phyloP scores from a whole-genome alignment of 2,888 invertebrate species.

The Minunthozetes semirufus region DNA sequence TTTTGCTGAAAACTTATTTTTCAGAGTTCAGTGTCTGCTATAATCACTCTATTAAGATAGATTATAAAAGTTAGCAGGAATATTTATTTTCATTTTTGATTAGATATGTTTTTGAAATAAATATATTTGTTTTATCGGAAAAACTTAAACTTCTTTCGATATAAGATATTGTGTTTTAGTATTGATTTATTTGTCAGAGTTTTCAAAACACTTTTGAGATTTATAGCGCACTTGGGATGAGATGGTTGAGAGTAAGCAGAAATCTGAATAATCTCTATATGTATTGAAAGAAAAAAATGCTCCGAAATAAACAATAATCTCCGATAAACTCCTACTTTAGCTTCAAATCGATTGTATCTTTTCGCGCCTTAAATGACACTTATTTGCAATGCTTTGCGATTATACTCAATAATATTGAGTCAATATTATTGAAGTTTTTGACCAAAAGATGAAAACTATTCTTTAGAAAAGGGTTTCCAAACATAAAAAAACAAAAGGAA shows the following conservation, averaged over 20 bases:
- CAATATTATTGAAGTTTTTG: not conserved
- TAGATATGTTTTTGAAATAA: not conserved
- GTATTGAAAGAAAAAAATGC: not conserved
- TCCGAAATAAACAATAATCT: not conserved
- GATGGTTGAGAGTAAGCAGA: not conserved
- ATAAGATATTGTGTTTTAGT: not conserved
- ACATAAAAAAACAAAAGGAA: too few relatives aligned
- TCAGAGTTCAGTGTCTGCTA: too few relatives aligned
- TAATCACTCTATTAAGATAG: too few relatives aligned
- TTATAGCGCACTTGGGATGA: constrained; percentile 7
- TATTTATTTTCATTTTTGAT: too few relatives aligned
- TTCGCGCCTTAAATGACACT: not conserved
- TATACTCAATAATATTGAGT: not conserved
- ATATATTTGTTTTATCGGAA: not conserved
- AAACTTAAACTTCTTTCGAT: not conserved
- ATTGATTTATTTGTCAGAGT: constrained; percentile 16
- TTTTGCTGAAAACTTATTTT: too few relatives aligned
- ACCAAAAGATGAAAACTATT: not conserved
- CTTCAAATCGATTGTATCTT: not conserved
- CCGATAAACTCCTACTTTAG: not conserved
- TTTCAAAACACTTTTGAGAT: not conserved
- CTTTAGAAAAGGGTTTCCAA: not conserved
- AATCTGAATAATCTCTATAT: constrained; percentile 21
- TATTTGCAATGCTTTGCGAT: constrained; percentile 24
- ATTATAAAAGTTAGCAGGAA: too few relatives aligned